Conservation (phyloP, 2,113 vertebrate genomes). For the Oryzias woworae region DNA sequence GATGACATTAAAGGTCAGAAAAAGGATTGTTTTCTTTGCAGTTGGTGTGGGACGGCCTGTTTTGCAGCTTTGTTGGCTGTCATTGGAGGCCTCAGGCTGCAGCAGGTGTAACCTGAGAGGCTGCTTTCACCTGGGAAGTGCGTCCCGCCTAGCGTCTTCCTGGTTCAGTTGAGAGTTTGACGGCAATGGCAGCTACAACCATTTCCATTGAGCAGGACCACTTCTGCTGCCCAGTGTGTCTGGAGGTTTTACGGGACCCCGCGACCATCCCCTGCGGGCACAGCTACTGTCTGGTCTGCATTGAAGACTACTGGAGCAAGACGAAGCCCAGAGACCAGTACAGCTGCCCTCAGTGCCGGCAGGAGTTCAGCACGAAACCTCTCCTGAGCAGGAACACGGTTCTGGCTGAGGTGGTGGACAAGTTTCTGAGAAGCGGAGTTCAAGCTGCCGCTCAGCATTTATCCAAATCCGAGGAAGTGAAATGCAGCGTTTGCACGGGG, state of each 20-base stretch:
- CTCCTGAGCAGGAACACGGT: slow-evolving; percentile 74
- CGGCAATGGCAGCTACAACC: slow-evolving; percentile 70
- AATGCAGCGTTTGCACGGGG: slow-evolving; percentile 85
- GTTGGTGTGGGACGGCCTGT: slow-evolving; percentile 4
- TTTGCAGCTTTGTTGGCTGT: slow-evolving; percentile 13
- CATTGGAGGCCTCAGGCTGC: slow-evolving; percentile 55
- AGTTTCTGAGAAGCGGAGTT: slow-evolving; percentile 39
- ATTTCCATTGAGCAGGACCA: slow-evolving; percentile 81
- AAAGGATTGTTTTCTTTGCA: not conserved
- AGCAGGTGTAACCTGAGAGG: slow-evolving; percentile 53
- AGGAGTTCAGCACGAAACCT: slow-evolving; percentile 72
- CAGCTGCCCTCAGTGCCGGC: slow-evolving; percentile 77
- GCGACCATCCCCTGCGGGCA: slow-evolving; percentile 83
- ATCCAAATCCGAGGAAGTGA: slow-evolving; percentile 52
- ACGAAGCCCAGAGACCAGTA: slow-evolving; percentile 57
- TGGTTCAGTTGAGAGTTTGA: slow-evolving; percentile 1
- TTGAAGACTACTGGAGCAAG: slow-evolving; percentile 79
- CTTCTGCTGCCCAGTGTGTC: slow-evolving; percentile 79
- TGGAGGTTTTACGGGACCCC: slow-evolving; percentile 74
- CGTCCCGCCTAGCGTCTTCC: slow-evolving; percentile 31
- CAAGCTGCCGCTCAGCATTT: slow-evolving; percentile 1
- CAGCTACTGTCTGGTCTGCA: slow-evolving; percentile 85
- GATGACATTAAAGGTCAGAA: not conserved
- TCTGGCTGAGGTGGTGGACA: slow-evolving; percentile 71
- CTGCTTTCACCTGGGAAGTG: slow-evolving; percentile 46